Evolutionary conservation across 1,140 invertebrate genomes (phyloP).

Genomic region (Conus ventricosus): DNA sequence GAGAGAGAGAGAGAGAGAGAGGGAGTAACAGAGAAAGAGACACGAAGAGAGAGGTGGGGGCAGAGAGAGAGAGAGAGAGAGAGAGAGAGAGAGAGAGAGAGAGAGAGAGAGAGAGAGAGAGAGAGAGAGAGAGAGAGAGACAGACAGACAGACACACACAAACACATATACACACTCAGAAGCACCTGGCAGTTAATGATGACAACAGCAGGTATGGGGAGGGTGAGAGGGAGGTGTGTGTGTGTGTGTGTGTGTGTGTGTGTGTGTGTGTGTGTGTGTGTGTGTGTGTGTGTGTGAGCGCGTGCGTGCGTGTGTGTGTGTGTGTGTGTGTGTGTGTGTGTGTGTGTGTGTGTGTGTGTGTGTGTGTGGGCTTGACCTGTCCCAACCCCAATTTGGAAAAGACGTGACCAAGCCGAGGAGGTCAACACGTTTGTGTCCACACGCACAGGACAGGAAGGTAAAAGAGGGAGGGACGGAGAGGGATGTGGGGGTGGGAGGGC

Average conservation of each 20-base stretch:
- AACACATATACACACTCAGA: no score
- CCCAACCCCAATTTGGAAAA: no score
- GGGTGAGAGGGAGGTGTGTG: no score
- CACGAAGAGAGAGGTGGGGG: not conserved
- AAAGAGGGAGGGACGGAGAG: no score
- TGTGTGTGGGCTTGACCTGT: not conserved
- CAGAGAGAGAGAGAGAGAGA: conserved; percentile 21
- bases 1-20: not conserved
- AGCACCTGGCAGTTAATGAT: no score
- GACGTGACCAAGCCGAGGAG: no score
- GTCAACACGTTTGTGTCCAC: no score
- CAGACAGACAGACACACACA: no score
- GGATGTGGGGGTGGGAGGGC: no score
- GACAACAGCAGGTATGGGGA: no score
- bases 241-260: not conserved
- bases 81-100: conserved; percentile 17
- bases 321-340: not conserved
- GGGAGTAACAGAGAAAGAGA: conserved; percentile 6
- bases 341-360: conserved; percentile 16
- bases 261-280: not conserved
- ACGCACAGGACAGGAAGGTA: no score
- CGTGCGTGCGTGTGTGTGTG: not conserved
- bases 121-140: no score
- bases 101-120: not conserved
- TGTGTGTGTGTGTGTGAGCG: not conserved